phyloP scores from a whole-genome alignment of 2,113 vertebrate genomes.

The Rhea pennata region DNA sequence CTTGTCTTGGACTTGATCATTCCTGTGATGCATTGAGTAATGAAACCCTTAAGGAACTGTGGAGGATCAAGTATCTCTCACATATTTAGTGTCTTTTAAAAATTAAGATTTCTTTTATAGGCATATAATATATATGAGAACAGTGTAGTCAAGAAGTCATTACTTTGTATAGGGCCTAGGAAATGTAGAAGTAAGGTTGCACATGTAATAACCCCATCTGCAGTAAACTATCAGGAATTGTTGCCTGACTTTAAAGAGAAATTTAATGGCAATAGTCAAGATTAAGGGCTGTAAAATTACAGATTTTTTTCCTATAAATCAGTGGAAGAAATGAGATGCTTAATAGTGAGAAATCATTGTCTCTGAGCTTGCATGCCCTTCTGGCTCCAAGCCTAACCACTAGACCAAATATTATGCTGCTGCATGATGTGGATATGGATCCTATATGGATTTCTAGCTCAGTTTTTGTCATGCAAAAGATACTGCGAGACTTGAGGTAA shows the following conservation, averaged over 20 bases:
- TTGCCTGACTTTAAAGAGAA: background rate
- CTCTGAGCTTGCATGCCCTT: conserved; percentile 18
- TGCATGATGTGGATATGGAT: conserved; percentile 23
- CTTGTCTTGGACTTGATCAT: background rate
- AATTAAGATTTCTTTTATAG: background rate
- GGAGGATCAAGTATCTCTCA: background rate
- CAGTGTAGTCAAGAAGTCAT: background rate
- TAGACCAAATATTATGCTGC: conserved; percentile 28
- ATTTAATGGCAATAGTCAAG: background rate
- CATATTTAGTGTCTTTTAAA: background rate
- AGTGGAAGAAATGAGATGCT: background rate
- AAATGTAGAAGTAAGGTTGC: background rate
- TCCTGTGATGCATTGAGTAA: background rate
- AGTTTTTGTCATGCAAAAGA: conserved; percentile 49
- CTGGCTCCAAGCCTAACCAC: conserved; percentile 24
- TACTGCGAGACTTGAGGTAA: conserved; percentile 12
- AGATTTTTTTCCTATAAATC: background rate
- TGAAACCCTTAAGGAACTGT: background rate
- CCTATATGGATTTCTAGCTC: background rate
- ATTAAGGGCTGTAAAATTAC: background rate
- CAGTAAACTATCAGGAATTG: background rate
- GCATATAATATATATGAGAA: background rate
- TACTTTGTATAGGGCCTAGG: background rate
- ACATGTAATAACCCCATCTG: background rate
- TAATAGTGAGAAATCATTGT: background rate